phyloP scores from a whole-genome alignment of 2,113 vertebrate species.

The Tupaia tana region DNA sequence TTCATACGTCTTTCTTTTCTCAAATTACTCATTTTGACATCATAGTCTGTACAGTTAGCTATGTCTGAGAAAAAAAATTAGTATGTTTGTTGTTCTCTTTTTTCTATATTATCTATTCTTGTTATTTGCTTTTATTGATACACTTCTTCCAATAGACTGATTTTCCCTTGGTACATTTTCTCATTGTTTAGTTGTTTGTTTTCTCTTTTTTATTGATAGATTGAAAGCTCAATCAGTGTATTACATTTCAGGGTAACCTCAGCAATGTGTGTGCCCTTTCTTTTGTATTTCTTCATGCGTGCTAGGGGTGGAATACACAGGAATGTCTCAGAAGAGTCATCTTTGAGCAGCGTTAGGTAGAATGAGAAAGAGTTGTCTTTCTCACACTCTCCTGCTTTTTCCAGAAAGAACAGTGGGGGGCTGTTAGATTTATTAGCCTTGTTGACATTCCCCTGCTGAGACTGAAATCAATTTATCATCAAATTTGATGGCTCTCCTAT shows the following conservation, averaged over 20 bases:
- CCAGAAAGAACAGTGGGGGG: not conserved
- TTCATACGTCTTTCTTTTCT: not conserved
- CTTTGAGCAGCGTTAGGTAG: no score
- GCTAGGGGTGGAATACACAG: not conserved
- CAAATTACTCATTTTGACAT: not conserved
- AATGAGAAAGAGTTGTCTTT: not conserved
- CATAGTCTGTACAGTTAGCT: not conserved
- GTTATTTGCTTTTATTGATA: not conserved
- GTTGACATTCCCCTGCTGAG: not conserved
- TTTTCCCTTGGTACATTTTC: not conserved
- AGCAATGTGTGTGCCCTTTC: not conserved
- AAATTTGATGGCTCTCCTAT: not conserved
- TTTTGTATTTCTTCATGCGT: not conserved
- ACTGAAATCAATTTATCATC: not conserved
- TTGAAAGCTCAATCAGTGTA: not conserved
- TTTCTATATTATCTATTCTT: not conserved
- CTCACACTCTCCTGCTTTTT: not conserved
- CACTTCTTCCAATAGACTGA: not conserved
- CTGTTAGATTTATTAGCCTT: constrained; percentile 35
- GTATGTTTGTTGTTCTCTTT: not conserved
- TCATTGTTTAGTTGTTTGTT: not conserved
- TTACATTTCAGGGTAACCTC: not conserved
- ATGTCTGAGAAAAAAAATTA: not conserved
- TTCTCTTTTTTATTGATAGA: not conserved
- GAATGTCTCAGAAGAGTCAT: not conserved